Evolutionary conservation across 2,113 vertebrate species (phyloP), one percentile per base, ranked within the genome.

Genomic region (Propithecus coquereli): DNA sequence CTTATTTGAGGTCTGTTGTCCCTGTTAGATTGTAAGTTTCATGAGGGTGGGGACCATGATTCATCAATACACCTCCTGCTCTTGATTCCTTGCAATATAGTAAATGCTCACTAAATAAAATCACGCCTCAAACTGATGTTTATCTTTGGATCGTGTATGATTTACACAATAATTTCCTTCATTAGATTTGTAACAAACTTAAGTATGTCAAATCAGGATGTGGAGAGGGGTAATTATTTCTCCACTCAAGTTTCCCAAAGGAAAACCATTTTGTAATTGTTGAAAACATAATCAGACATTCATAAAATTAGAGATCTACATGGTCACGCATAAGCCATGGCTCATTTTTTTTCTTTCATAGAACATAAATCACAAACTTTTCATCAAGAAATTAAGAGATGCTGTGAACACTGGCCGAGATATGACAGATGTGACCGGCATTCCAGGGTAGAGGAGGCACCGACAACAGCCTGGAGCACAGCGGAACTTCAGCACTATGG

Each of bases 391-490:
- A 61, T 83, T 57, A 37, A 82, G 73, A 61, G 32, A 61, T 71
- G 27, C 45, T 50, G 1, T 37, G 25, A 95, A 6, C 63, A 54
- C 45, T 71, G 45, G 68, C 61, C 90, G 40, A 74, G 45, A 52
- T 9, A 22, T 14, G 77, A 27, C 10, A 74, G 87, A 63, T 6
- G 13, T 0, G 40, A 43, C 45, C 30, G 14, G 3, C 22, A 32
- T 82, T 71, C 37, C 25, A 52, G 76, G 40, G 34, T 47, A 83
- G 37, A 32, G 30, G 18, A 52, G 80, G 17, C 5, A 5, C 17
- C 1, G 8, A 0, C 13, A 4, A 12, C 10, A 73, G 9, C 47
- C 40, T 27, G n/a, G 43, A 8, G 20, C 8, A 14, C 18, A n/a
- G 0, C 2, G 74, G 20, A 23, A 37, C 70, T 83, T 94, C 88